Conservation (phyloP, 1,140 invertebrate species). For the Listronotus bonariensis region DNA sequence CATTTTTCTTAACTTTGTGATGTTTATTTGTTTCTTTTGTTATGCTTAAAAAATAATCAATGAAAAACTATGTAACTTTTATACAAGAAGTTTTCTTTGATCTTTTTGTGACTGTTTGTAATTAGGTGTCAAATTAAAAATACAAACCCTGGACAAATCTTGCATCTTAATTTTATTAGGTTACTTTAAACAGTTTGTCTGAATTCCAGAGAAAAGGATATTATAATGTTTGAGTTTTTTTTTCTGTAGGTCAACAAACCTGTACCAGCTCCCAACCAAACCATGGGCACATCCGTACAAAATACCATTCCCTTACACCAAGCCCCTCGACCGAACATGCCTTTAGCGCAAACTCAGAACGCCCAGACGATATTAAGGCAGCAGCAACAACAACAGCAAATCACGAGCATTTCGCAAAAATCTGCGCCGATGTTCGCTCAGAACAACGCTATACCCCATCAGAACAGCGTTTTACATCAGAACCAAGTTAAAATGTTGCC, state of each 20-base stretch:
- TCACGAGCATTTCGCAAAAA: slow-evolving; percentile 8
- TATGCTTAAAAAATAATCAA: too few species aligned
- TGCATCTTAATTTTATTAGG: too few species aligned
- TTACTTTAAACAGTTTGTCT: too few species aligned
- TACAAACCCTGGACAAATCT: too few species aligned
- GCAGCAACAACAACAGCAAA: slow-evolving; percentile 11
- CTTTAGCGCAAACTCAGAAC: slow-evolving; percentile 9
- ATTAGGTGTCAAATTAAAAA: too few species aligned
- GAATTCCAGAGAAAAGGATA: not conserved
- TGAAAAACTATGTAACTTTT: too few species aligned
- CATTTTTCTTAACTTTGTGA: too few species aligned
- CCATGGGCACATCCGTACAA: not conserved
- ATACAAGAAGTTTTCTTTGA: too few species aligned
- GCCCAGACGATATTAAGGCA: slow-evolving; percentile 15
- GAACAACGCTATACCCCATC: slow-evolving; percentile 7
- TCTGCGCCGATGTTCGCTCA: slow-evolving; percentile 3
- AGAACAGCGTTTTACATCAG: slow-evolving; percentile 1
- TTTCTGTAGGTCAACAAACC: slow-evolving; percentile 19
- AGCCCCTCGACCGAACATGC: slow-evolving; percentile 1
- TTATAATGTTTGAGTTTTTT: not conserved
- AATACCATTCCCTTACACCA: slow-evolving; percentile 2
- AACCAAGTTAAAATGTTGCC: slow-evolving; percentile 13
- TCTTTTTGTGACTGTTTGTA: too few species aligned
- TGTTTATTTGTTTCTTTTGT: too few species aligned
- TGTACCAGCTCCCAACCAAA: slow-evolving; percentile 4